These are phyloP conservation scores for Cyprinodon variegatus DNA, from an alignment of 2,113 vertebrate genomes.

Conservation along the genomic window DNA sequence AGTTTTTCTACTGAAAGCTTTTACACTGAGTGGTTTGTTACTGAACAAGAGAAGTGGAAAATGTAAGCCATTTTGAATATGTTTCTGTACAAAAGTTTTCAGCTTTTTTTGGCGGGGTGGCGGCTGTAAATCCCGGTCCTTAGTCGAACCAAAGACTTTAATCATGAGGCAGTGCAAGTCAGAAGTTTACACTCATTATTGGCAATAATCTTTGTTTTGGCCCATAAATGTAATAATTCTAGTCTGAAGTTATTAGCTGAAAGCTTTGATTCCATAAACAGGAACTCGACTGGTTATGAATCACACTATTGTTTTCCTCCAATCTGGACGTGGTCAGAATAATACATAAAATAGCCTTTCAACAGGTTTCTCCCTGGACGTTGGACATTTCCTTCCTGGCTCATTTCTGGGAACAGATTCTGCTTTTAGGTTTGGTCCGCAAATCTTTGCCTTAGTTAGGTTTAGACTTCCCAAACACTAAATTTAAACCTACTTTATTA, in stretches of 20 bases:
- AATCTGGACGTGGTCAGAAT: too few relatives aligned
- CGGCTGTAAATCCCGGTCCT: conserved; percentile 59
- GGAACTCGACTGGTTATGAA: neutral
- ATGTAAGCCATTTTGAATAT: conserved; percentile 41
- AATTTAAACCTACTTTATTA: neutral
- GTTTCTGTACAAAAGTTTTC: conserved; percentile 34
- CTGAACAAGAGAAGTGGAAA: conserved; percentile 28
- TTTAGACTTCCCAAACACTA: neutral
- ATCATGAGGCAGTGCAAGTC: conserved; percentile 10
- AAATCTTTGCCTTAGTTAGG: neutral
- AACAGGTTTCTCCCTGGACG: too few relatives aligned
- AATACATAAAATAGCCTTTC: too few relatives aligned
- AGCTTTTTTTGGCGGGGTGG: conserved; percentile 6
- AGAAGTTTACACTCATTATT: neutral
- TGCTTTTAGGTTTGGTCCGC: neutral
- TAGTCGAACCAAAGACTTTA: conserved; percentile 78
- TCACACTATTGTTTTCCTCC: neutral
- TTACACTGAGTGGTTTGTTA: conserved; percentile 52
- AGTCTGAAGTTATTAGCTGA: neutral
- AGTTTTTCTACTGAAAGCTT: conserved; percentile 47
- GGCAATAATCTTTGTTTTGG: neutral
- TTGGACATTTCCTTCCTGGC: neutral
- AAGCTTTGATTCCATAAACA: neutral
- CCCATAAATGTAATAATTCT: neutral
- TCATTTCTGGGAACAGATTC: neutral